phyloP scores from a whole-genome alignment of 2,888 invertebrate genomes.

The Gymnoscelis rufifasciata region DNA sequence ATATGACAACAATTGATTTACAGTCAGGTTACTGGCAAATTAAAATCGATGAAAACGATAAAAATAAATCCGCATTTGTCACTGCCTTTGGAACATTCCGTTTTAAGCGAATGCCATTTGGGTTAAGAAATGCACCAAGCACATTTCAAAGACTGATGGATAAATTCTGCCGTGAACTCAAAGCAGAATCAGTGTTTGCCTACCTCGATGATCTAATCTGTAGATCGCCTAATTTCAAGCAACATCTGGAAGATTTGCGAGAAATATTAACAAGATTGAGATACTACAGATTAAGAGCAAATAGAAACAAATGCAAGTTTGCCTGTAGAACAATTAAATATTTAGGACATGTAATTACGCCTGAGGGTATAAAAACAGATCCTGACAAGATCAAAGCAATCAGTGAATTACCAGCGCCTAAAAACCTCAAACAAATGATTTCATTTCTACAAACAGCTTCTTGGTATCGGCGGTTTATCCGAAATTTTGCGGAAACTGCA shows the following conservation, averaged over 20 bases:
- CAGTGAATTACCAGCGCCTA: not conserved
- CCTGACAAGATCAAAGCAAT: slow-evolving; percentile 27
- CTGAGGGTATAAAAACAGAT: slow-evolving; percentile 32
- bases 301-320: slow-evolving; percentile 28
- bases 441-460: slow-evolving; percentile 12
- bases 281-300: slow-evolving; percentile 24
- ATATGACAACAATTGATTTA: slow-evolving; percentile 8
- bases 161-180: slow-evolving; percentile 1
- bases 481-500: slow-evolving; percentile 3
- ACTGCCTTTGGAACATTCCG: slow-evolving; percentile 7
- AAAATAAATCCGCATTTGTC: slow-evolving; percentile 7
- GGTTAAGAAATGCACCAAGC: slow-evolving; percentile 3
- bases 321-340: slow-evolving; percentile 27
- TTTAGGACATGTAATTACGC: slow-evolving; percentile 31
- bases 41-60: not conserved
- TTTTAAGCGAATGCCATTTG: slow-evolving; percentile 9
- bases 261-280: slow-evolving; percentile 19
- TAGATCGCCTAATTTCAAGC: slow-evolving; percentile 7
- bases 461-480: slow-evolving; percentile 15
- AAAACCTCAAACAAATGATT: slow-evolving; percentile 7
- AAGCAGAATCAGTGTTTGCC: slow-evolving; percentile 8
- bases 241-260: slow-evolving; percentile 11
- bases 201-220: slow-evolving; percentile 18
- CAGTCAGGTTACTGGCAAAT: slow-evolving; percentile 9
- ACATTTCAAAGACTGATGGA: slow-evolving; percentile 21